A percentile compares a stretch with the other conserved stretches of the same genome.
Evolutionary conservation across 2,797 vertebrate genomes (phyloP).

Genomic region (Dermochelys coriacea): DNA sequence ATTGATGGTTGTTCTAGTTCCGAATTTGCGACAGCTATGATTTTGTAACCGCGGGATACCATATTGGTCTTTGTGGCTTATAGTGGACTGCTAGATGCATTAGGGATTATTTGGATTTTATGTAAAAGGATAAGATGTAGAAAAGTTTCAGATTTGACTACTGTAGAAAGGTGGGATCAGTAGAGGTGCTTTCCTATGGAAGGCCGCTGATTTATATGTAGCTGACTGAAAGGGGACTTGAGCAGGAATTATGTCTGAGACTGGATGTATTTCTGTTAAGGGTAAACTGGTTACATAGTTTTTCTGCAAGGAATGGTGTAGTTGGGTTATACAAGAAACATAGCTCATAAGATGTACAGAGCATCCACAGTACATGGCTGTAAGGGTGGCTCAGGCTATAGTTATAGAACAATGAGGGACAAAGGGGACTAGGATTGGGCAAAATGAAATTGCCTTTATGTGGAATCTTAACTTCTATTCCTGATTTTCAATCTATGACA

Average conservation of each 20-base stretch:
- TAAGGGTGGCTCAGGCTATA: background rate
- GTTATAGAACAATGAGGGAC: background rate
- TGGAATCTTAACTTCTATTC: background rate
- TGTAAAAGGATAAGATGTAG: background rate
- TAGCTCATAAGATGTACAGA: background rate
- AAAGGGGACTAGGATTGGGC: background rate
- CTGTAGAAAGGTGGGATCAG: background rate
- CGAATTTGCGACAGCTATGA: too few species aligned
- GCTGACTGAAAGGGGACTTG: background rate
- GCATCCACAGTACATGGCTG: background rate
- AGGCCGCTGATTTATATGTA: too few species aligned
- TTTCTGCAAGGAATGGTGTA: background rate
- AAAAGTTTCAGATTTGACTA: too few species aligned
- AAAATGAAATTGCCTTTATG: background rate
- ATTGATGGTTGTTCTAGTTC: too few species aligned
- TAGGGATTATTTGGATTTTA: background rate
- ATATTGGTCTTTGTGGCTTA: too few species aligned
- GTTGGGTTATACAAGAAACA: background rate
- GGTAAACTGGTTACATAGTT: background rate
- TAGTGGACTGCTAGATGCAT: too few species aligned
- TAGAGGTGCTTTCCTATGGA: accelerated
- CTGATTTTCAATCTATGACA: background rate
- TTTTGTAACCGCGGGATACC: too few species aligned
- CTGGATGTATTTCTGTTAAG: background rate
- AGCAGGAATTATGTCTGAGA: background rate